Percentiles rank a stretch among this genome's conserved stretches.
Evolutionary conservation across 2,888 invertebrate genomes (phyloP).

Genomic region (Clitarchus hookeri): DNA sequence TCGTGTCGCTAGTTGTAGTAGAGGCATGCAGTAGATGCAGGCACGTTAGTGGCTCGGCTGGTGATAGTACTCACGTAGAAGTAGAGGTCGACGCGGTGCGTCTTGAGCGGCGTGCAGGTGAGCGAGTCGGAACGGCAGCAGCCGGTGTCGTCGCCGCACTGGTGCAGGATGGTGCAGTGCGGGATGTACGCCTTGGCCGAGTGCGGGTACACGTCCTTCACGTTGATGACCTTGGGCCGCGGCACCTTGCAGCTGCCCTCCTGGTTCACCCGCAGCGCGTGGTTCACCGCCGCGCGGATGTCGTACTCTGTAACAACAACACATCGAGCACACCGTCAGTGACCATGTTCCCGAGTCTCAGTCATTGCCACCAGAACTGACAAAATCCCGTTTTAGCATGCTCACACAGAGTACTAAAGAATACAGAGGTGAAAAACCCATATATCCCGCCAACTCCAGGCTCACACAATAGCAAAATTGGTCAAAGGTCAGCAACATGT

Average conservation of each 20-base stretch:
- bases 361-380: too few relatives aligned
- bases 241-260: constrained; percentile 71
- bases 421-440: too few relatives aligned
- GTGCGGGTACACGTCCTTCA: constrained; percentile 72
- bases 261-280: constrained; percentile 54
- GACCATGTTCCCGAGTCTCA: too few relatives aligned
- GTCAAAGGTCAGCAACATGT: too few relatives aligned
- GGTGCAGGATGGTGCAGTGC: constrained; percentile 82
- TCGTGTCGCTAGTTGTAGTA: too few relatives aligned
- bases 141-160: constrained; percentile 86
- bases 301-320: constrained; percentile 50
- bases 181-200: constrained; percentile 78
- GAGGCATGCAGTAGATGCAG: neutral
- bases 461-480: too few relatives aligned
- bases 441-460: too few relatives aligned
- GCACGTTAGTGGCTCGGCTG: too few relatives aligned
- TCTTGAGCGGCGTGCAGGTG: constrained; percentile 77
- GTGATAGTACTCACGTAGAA: constrained; percentile 88
- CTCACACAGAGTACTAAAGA: too few relatives aligned
- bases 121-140: constrained; percentile 76
- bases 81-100: constrained; percentile 71
- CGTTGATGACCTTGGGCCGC: constrained; percentile 73
- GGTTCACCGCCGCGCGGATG: constrained; percentile 52
- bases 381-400: too few relatives aligned
- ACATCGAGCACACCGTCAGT: neutral